phyloP scores from a whole-genome alignment of 2,797 vertebrate species.

The Phrynocephalus vlangalii region DNA sequence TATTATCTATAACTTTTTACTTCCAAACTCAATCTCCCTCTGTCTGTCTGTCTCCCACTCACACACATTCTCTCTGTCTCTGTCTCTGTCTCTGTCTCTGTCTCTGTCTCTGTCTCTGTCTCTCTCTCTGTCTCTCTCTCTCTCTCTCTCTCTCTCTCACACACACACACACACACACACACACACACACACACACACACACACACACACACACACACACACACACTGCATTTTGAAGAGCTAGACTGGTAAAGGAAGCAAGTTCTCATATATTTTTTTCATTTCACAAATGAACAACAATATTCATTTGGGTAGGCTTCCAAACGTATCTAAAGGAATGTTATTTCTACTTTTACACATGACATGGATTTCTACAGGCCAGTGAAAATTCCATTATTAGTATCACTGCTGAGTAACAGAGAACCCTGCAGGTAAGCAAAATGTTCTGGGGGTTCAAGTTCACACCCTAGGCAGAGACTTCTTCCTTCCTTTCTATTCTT shows the following conservation, averaged over 20 bases:
- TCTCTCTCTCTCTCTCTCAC: not conserved
- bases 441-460: not conserved
- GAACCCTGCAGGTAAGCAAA: not conserved
- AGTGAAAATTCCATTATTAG: not conserved
- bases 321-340: not conserved
- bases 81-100: not conserved
- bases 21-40: too few relatives aligned
- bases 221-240: not conserved
- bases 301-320: not conserved
- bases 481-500: not conserved
- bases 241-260: not conserved
- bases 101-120: not conserved
- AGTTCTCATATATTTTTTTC: not conserved
- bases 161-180: not conserved
- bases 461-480: not conserved
- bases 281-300: slow-evolving; percentile 19
- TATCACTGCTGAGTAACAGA: accelerated
- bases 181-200: not conserved
- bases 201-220: not conserved
- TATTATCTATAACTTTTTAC: too few relatives aligned
- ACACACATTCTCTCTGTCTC: not conserved
- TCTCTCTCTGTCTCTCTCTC: not conserved
- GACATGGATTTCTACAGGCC: not conserved
- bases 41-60: not conserved
- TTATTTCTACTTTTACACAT: slow-evolving; percentile 9